phyloP scores from a whole-genome alignment of 2,888 invertebrate species.

The Drosophila glabriapex region DNA sequence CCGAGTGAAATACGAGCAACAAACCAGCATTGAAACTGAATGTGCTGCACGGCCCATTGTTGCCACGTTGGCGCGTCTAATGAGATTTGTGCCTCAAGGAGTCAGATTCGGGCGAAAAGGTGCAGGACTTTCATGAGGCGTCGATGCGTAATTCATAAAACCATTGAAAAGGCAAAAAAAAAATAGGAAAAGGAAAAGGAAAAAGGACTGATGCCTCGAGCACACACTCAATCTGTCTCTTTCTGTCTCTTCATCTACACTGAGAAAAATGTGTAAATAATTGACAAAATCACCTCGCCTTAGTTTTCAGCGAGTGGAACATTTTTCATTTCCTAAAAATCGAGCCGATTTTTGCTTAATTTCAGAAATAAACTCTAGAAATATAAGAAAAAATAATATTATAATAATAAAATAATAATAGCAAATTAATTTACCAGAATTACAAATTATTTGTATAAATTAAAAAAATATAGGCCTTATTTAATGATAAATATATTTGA shows the following conservation, averaged over 20 bases:
- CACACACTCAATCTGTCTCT: constrained; percentile 15
- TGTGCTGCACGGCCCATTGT: constrained; percentile 36
- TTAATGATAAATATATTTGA: neutral
- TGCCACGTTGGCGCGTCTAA: constrained; percentile 62
- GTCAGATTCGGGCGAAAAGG: constrained; percentile 51
- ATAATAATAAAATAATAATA: no score
- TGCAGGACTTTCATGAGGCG: constrained; percentile 60
- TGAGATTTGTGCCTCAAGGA: constrained; percentile 67
- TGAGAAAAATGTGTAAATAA: neutral
- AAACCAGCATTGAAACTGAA: constrained; percentile 6
- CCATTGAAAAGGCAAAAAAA: constrained; percentile 74
- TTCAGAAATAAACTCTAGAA: neutral
- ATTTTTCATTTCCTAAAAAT: no score
- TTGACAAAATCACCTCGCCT: neutral
- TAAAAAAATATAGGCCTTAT: neutral
- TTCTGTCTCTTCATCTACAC: constrained; percentile 12
- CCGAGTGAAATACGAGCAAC: constrained; percentile 61
- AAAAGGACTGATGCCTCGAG: constrained; percentile 5
- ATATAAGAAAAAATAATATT: no score
- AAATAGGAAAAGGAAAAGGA: constrained; percentile 53
- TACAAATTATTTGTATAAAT: neutral
- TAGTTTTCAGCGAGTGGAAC: neutral
- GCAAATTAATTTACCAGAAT: neutral
- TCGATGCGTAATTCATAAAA: constrained; percentile 80
- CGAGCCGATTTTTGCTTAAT: neutral